Evolutionary conservation across 2,888 invertebrate species (phyloP).

Genomic region (Acholoe squamosa): DNA sequence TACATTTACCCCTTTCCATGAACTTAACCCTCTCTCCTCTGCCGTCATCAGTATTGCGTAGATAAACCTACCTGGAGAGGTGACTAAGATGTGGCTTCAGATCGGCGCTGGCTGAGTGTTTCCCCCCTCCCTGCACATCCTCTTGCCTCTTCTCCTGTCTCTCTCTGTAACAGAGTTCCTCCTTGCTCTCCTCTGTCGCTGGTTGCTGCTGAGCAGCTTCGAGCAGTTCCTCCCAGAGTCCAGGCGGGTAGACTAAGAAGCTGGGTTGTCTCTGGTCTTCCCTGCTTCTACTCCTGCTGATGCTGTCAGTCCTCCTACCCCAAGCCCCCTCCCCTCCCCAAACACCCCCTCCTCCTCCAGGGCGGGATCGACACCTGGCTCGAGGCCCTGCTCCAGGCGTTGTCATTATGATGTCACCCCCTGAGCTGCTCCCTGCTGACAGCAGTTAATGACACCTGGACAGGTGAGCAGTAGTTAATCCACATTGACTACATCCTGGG

Average conservation of each 20-base stretch:
- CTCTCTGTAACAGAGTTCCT: neutral
- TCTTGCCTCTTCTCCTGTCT: slow-evolving; percentile 22
- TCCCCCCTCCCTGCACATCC: neutral
- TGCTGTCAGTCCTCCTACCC: neutral
- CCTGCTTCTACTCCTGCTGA: neutral
- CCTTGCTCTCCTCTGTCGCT: neutral
- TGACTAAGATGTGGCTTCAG: neutral
- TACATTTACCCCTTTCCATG: neutral
- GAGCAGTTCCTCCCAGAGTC: slow-evolving; percentile 23
- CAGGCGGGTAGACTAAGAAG: slow-evolving; percentile 34
- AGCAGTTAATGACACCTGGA: neutral
- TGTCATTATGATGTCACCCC: neutral
- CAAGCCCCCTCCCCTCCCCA: neutral
- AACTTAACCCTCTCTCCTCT: neutral
- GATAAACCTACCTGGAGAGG: slow-evolving; percentile 40
- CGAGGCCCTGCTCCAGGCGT: neutral
- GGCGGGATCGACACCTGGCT: neutral
- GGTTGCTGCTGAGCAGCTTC: neutral
- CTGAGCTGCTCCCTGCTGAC: neutral
- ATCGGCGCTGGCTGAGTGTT: neutral
- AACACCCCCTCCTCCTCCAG: neutral
- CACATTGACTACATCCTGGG: neutral
- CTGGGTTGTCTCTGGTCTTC: slow-evolving; percentile 43
- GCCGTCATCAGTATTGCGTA: neutral
- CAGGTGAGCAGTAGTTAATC: neutral